Evolutionary conservation across 1,140 invertebrate species (phyloP).

Genomic region (Protaetia brevitarsis): DNA sequence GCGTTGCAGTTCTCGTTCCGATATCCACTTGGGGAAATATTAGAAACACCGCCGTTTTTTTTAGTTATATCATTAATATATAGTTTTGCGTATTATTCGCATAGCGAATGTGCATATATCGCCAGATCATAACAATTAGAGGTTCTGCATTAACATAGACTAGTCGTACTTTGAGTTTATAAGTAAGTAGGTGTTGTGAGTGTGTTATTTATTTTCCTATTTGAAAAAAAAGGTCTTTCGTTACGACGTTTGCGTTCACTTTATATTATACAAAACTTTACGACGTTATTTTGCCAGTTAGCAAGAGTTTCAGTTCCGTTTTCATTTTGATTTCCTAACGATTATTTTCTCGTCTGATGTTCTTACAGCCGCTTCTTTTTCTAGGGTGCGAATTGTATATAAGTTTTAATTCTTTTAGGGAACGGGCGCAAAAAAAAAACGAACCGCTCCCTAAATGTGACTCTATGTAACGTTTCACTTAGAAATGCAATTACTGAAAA

Average conservation of each 20-base stretch:
- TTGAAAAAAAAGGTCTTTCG: not conserved
- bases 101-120: conserved; percentile 32
- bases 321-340: not conserved
- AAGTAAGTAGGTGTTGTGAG: conserved; percentile 36
- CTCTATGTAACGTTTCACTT: not conserved
- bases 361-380: conserved; percentile 5
- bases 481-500: not conserved
- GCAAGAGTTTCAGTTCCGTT: not conserved
- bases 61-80: conserved; percentile 9
- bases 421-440: not conserved
- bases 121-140: conserved; percentile 24
- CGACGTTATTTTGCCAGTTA: not conserved
- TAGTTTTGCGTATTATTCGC: conserved; percentile 7
- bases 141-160: conserved; percentile 37
- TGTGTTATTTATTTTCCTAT: conserved; percentile 5
- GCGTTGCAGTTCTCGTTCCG: conserved; percentile 1
- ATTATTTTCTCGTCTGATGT: not conserved
- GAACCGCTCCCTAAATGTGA: not conserved
- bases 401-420: not conserved
- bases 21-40: not conserved
- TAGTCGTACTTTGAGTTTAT: conserved; percentile 38
- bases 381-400: not conserved
- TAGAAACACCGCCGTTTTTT: no score
- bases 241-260: not conserved
- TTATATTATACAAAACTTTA: not conserved